Evolutionary conservation across 2,113 vertebrate genomes (phyloP).

Genomic region (Fulica atra): DNA sequence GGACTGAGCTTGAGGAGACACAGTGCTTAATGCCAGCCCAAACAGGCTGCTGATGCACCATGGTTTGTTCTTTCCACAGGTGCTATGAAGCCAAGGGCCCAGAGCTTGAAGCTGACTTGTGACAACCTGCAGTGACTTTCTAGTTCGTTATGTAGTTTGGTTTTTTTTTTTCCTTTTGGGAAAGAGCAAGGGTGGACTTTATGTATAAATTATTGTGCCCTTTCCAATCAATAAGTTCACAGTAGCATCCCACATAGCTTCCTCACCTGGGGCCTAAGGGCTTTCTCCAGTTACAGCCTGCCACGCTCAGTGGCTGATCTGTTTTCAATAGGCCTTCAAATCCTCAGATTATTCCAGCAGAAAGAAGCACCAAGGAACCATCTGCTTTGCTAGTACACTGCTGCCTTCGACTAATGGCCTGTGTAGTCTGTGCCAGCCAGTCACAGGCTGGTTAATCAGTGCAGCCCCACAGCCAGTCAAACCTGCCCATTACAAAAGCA

Average conservation of each 20-base stretch:
- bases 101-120: not conserved
- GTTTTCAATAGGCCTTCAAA: constrained; percentile 19
- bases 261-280: not conserved
- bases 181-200: constrained; percentile 2
- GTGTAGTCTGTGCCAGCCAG: not conserved
- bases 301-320: not conserved
- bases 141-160: not conserved
- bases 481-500: rapidly evolving
- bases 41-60: not conserved
- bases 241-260: constrained; percentile 16
- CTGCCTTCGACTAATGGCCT: not conserved
- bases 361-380: not conserved
- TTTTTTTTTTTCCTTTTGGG: not conserved
- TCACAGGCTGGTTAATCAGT: not conserved
- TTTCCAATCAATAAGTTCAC: constrained; percentile 1
- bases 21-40: not conserved
- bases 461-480: not conserved
- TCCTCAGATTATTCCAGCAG: constrained; percentile 8
- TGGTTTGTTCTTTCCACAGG: not conserved
- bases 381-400: not conserved
- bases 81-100: constrained; percentile 46
- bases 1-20: not conserved
- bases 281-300: not conserved
- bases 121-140: not conserved
- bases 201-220: constrained; percentile 47